Evolutionary conservation across 2,888 invertebrate species (phyloP), one percentile per base, ranked within the genome.

Genomic region (Psococerastis gibbosa): DNA sequence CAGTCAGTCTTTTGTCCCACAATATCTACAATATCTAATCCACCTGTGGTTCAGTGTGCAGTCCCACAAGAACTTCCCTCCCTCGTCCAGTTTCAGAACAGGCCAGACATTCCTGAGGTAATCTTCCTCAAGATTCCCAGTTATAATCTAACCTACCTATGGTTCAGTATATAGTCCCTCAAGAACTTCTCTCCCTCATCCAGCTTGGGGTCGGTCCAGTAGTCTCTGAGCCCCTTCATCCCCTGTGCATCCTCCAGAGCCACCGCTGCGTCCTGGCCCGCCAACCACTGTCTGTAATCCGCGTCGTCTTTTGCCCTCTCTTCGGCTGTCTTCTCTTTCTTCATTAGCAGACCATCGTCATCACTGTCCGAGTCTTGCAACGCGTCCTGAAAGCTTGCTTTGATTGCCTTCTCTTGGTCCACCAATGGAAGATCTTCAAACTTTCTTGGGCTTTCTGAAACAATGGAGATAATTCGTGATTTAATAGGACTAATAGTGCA

Each of bases 81-180:
- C n/a, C n/a, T n/a, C n/a, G n/a, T n/a, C n/a, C n/a, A n/a, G n/a
- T n/a, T n/a, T n/a, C n/a, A n/a, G n/a, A n/a, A n/a, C n/a, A n/a
- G n/a, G n/a, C n/a, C n/a, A n/a, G n/a, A n/a, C n/a, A n/a, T n/a
- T n/a, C n/a, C n/a, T n/a, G n/a, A n/a, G n/a, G n/a, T n/a, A n/a
- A n/a, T n/a, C n/a, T n/a, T n/a, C n/a, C n/a, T n/a, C n/a, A n/a
- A n/a, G n/a, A n/a, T n/a, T n/a, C n/a, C n/a, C n/a, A n/a, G n/a
- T n/a, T n/a, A n/a, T n/a, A n/a, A n/a, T n/a, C n/a, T n/a, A n/a
- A 62, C 52, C 52, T 67, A 75, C 64, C 76, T 75, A 60, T 88
- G 83, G 56, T 92, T 84, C 31, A 95, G 64, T 51, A 97, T 77
- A 59, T 85, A 97, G 62, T 98, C 94, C 44, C 85, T 70, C 2